These are phyloP conservation scores for Aphis gossypii DNA, from an alignment of 1,140 invertebrate species.

Conservation along the genomic window DNA sequence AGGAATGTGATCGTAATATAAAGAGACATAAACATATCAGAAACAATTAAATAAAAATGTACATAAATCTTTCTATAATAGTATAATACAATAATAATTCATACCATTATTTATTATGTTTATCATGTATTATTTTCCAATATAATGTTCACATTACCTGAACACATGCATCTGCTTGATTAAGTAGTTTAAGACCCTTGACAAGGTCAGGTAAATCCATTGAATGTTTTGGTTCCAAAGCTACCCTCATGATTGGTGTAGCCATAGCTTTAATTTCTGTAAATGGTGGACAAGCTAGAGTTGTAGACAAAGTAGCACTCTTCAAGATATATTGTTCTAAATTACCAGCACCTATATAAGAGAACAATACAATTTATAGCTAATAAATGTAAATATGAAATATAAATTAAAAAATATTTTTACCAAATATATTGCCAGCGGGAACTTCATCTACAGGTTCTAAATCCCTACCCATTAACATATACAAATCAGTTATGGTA, in stretches of 20 bases:
- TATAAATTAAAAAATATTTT: background rate
- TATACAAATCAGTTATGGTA: slow-evolving; percentile 77
- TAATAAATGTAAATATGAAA: background rate
- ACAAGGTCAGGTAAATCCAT: slow-evolving; percentile 83
- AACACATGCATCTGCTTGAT: slow-evolving; percentile 94
- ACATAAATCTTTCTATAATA: background rate
- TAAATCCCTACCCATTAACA: slow-evolving; percentile 94
- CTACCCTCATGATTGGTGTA: slow-evolving; percentile 91
- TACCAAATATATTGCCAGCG: slow-evolving; percentile 88
- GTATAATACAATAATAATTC: background rate
- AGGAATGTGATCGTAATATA: background rate
- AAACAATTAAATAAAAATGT: slow-evolving; percentile 16
- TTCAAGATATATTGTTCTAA: slow-evolving; percentile 87
- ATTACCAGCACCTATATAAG: slow-evolving; percentile 77
- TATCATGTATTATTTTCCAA: background rate
- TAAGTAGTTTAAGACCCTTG: slow-evolving; percentile 77
- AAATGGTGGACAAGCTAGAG: slow-evolving; percentile 86
- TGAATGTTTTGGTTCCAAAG: slow-evolving; percentile 88
- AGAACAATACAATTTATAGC: background rate
- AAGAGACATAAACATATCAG: background rate
- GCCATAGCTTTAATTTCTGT: slow-evolving; percentile 81
- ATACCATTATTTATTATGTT: background rate
- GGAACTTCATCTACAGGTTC: slow-evolving; percentile 80
- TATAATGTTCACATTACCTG: slow-evolving; percentile 64
- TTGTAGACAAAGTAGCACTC: slow-evolving; percentile 88